Evolutionary conservation across 2,113 vertebrate genomes (phyloP).

Genomic region (Gracilinanus agilis): DNA sequence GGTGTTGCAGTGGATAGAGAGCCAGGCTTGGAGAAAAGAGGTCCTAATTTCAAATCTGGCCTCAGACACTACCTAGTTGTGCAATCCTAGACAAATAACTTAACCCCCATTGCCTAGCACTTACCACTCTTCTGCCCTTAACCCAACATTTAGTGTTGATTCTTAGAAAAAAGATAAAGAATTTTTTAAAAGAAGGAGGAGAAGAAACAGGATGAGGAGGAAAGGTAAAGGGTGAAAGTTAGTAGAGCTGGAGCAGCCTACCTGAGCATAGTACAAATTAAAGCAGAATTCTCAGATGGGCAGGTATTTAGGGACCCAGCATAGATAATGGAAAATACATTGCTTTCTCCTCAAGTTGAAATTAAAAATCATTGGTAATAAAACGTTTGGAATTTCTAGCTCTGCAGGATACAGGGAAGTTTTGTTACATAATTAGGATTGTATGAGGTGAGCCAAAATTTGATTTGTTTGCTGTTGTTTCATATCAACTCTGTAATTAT

Average conservation of each 20-base stretch:
- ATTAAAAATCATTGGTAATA: constrained; percentile 71
- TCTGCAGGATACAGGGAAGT: constrained; percentile 51
- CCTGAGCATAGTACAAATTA: background rate
- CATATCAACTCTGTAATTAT: constrained; percentile 56
- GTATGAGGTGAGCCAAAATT: constrained; percentile 61
- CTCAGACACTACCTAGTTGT: no score
- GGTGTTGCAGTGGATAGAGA: no score
- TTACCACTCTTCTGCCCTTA: no score
- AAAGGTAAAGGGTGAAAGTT: background rate
- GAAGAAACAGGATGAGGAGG: background rate
- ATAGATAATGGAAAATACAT: constrained; percentile 47
- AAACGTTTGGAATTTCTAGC: constrained; percentile 47
- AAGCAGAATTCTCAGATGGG: background rate
- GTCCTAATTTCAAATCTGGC: no score
- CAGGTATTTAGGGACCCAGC: background rate
- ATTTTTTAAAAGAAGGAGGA: no score
- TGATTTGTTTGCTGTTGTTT: constrained; percentile 43
- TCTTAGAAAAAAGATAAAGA: no score
- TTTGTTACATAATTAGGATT: constrained; percentile 64
- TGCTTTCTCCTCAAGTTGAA: constrained; percentile 58
- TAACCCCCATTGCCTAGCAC: no score
- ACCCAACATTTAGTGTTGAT: no score
- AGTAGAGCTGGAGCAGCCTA: background rate
- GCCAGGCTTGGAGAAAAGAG: no score
- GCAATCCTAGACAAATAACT: no score